Evolutionary conservation across 2,113 vertebrate species (phyloP), one percentile per base, ranked within the genome.

Genomic region (Ariopsis seemanni): DNA sequence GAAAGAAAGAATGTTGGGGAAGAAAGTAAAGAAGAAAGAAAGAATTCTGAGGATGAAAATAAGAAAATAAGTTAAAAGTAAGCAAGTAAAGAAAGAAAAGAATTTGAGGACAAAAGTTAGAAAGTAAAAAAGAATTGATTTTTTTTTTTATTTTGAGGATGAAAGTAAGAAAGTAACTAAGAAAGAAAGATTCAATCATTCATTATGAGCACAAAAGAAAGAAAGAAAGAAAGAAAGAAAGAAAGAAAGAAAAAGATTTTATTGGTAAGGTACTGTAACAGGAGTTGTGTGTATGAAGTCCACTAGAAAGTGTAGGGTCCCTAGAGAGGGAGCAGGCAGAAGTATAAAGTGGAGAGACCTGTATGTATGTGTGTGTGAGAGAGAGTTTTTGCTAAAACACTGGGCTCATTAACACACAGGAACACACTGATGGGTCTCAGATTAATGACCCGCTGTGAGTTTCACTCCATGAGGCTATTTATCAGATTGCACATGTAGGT

Each of bases 381-480:
- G n/a, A n/a, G 74, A 86, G 90, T 94, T 94, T 91, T 14, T 14
- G 91, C 92, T 94, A 91, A 97, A 96, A 96, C 95, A 97, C 96
- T 96, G 95, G 94, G 93, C 96, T 97, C 98, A 99, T 98, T 97
- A 97, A 96, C 94, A 96, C 95, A 95, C 94, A 95, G 96, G 83
- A 75, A 91, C 95, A 95, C 95, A 93, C 90, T 93, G 93, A 96
- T 96, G 96, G 96, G 95, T 95, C 92, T 94, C 93, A 97, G 97
- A 99, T 98, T 97, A 99, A 98, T 98, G 96, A 94, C 95, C 94
- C 93, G 95, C 96, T 95, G 93, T 89, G 62, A 93, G 95, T 96
- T 97, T 97, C 96, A 92, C 92, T 96, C 86, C 94, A 93, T 91
- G 92, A 92, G 91, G 95, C 96, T 96, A 98, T 99, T 98, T 95